Conservation (phyloP, 92 coral and sea anemone genomes). For the Zoanthus sociatus region DNA sequence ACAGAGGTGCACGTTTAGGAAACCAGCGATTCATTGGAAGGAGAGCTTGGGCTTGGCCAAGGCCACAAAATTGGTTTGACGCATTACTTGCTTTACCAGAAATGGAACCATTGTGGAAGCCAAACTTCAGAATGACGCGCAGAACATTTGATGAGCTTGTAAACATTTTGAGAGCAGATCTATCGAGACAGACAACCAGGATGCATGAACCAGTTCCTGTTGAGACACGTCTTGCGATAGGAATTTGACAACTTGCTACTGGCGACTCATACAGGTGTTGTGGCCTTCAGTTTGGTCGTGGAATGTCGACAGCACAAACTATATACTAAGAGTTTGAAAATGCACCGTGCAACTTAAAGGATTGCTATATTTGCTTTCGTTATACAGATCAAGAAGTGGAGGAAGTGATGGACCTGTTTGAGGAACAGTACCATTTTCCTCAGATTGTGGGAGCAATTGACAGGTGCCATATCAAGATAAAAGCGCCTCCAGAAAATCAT, state of each 20-base stretch:
- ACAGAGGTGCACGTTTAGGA: too few species aligned
- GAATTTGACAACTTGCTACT: slow-evolving; percentile 25
- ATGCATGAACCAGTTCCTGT: slow-evolving; percentile 9
- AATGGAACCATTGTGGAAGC: slow-evolving; percentile 23
- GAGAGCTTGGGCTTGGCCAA: background rate
- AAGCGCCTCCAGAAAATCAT: slow-evolving; percentile 62
- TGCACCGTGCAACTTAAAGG: background rate
- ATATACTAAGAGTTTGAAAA: slow-evolving; percentile 20
- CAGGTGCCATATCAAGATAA: slow-evolving; percentile 66
- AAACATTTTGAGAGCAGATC: background rate
- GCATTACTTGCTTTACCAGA: slow-evolving; percentile 1
- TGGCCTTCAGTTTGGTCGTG: slow-evolving; percentile 34
- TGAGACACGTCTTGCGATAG: slow-evolving; percentile 1
- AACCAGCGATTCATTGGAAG: too few species aligned
- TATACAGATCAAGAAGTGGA: slow-evolving; percentile 59
- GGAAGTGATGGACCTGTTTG: slow-evolving; percentile 57
- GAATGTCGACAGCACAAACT: background rate
- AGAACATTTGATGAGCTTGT: slow-evolving; percentile 11
- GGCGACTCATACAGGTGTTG: slow-evolving; percentile 16
- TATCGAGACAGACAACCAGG: background rate
- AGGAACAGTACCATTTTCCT: slow-evolving; percentile 65
- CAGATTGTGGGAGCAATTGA: slow-evolving; percentile 19
- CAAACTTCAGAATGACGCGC: slow-evolving; percentile 15
- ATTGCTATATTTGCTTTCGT: slow-evolving; percentile 55
- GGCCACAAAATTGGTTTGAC: slow-evolving; percentile 29